phyloP scores from a whole-genome alignment of 2,797 vertebrate species.

The Leptodactylus fallax region DNA sequence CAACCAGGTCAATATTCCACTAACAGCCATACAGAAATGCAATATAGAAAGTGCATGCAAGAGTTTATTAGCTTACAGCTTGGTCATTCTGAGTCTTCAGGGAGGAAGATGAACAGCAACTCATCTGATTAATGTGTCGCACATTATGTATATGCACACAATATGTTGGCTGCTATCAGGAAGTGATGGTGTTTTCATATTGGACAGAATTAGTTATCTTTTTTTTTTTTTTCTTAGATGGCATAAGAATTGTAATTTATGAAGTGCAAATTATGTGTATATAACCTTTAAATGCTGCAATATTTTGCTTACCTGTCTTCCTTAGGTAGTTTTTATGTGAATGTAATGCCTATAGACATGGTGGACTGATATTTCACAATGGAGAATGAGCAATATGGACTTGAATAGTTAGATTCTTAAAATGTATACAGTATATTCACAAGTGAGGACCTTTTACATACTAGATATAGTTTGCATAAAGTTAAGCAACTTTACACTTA shows the following conservation, averaged over 20 bases:
- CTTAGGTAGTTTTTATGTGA: not conserved
- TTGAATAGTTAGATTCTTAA: not conserved
- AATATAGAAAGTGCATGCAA: slow-evolving; percentile 97
- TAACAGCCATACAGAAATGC: slow-evolving; percentile 95
- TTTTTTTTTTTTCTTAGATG: not conserved
- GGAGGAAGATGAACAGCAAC: slow-evolving; percentile 36
- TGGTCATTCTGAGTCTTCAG: slow-evolving; percentile 77
- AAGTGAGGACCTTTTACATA: not conserved
- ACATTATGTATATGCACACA: not conserved
- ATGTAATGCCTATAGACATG: not conserved
- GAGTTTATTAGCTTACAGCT: slow-evolving; percentile 96
- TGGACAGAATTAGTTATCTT: not conserved
- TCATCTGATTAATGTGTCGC: slow-evolving; percentile 23
- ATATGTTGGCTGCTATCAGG: not conserved
- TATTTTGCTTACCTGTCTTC: slow-evolving; percentile 6
- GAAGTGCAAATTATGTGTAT: not conserved
- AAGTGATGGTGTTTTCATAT: not conserved
- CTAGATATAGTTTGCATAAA: not conserved
- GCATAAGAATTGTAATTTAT: not conserved
- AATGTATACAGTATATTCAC: not conserved
- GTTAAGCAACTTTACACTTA: not conserved
- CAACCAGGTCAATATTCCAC: slow-evolving; percentile 97
- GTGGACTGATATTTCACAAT: not conserved
- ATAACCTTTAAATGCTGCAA: not conserved
- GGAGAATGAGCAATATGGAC: not conserved